A percentile compares a stretch with the other conserved stretches of the same genome.
phyloP scores from a whole-genome alignment of 1,140 invertebrate genomes.

The Panulirus ornatus region DNA sequence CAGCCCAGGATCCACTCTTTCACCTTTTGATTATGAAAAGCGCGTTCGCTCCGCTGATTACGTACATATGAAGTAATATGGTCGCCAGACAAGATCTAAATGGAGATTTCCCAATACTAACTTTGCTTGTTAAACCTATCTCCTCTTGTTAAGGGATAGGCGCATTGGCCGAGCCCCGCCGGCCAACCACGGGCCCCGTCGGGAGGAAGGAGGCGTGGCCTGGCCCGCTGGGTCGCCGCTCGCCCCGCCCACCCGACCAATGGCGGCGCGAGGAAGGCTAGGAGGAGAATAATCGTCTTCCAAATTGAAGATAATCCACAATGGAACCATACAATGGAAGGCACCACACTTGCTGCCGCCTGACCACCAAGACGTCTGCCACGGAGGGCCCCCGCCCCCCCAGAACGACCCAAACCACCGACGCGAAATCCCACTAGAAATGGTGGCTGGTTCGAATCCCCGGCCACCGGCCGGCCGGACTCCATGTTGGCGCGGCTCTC shows the following conservation, averaged over 20 bases:
- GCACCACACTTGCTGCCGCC: background rate
- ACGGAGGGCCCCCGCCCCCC: background rate
- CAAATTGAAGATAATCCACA: conserved; percentile 68
- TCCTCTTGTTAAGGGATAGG: conserved; percentile 73
- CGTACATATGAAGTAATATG: conserved; percentile 75
- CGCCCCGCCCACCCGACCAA: conserved; percentile 49
- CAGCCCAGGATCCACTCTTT: conserved; percentile 38
- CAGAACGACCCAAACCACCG: no score
- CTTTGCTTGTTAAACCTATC: conserved; percentile 76
- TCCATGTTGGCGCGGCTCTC: no score
- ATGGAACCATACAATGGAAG: conserved; percentile 66
- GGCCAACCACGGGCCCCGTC: conserved; percentile 38
- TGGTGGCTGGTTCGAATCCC: no score
- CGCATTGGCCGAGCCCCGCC: conserved; percentile 48
- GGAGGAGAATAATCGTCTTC: conserved; percentile 58
- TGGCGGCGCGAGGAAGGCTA: background rate
- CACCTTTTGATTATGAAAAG: conserved; percentile 72
- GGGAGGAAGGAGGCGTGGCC: background rate
- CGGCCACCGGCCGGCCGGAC: no score
- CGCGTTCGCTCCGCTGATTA: conserved; percentile 68
- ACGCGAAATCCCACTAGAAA: no score
- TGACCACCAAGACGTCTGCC: background rate
- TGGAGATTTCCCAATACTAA: conserved; percentile 76
- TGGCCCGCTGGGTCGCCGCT: background rate
- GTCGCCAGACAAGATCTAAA: conserved; percentile 74